Conservation (phyloP, 2,888 invertebrate species). For the Chloromyia formosa region DNA sequence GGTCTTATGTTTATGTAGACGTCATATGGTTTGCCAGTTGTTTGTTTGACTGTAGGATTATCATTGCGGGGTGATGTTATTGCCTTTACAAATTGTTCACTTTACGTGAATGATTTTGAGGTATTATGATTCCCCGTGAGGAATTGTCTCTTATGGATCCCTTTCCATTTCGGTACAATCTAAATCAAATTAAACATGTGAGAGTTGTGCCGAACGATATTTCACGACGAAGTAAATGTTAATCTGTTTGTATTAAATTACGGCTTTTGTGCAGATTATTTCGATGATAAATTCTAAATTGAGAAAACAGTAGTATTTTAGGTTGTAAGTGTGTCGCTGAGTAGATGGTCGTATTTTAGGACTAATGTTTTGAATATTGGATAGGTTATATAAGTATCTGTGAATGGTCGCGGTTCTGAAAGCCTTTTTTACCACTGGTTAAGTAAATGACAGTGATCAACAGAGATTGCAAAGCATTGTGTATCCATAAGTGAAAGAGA, state of each 20-base stretch:
- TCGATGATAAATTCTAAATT: constrained; percentile 22
- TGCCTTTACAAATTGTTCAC: constrained; percentile 45
- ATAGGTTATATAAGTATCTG: too few species aligned
- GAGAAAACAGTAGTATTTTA: neutral
- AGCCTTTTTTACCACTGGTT: too few species aligned
- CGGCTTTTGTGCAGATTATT: constrained; percentile 28
- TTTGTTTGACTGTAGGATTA: constrained; percentile 7
- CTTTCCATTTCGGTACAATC: neutral
- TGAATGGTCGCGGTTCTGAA: too few species aligned
- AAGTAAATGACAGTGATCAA: too few species aligned
- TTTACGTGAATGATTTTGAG: constrained; percentile 38
- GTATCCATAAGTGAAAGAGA: too few species aligned
- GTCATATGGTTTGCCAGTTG: constrained; percentile 29
- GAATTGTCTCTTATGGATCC: neutral
- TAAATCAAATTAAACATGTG: constrained; percentile 14
- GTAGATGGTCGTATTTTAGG: too few species aligned
- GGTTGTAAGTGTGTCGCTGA: neutral
- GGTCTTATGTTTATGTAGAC: neutral
- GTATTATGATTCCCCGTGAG: constrained; percentile 24
- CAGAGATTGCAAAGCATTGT: too few species aligned
- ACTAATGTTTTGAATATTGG: too few species aligned
- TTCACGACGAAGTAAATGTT: constrained; percentile 9
- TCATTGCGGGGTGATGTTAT: constrained; percentile 15
- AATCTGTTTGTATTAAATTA: constrained; percentile 27
- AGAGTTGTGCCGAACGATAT: neutral